Percentiles rank a stretch among this genome's conserved stretches.
phyloP scores from a whole-genome alignment of 1,140 invertebrate genomes.

The Zaprionus vittiger region DNA sequence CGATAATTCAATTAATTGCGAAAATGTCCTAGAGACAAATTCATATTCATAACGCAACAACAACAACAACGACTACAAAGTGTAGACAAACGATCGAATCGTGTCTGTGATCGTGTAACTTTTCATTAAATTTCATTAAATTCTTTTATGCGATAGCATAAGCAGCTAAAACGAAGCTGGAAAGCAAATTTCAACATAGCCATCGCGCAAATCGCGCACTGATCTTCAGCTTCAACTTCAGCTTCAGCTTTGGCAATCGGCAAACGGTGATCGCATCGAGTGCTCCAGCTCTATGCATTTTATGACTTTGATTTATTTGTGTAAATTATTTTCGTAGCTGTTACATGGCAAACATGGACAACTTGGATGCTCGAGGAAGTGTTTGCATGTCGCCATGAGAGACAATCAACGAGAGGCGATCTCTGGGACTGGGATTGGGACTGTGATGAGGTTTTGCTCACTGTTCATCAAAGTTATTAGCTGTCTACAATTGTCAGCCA shows the following conservation, averaged over 20 bases:
- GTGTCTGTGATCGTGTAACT: constrained; percentile 76
- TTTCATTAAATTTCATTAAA: constrained; percentile 83
- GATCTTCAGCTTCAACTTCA: constrained; percentile 38
- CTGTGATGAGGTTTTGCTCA: constrained; percentile 46
- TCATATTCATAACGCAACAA: constrained; percentile 71
- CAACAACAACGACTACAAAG: constrained; percentile 50
- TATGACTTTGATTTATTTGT: constrained; percentile 81
- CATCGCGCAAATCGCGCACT: constrained; percentile 20
- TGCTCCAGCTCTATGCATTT: constrained; percentile 59
- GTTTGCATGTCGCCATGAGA: constrained; percentile 53
- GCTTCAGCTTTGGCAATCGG: constrained; percentile 15
- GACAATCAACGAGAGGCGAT: constrained; percentile 47
- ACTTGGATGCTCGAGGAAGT: constrained; percentile 63
- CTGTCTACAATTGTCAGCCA: constrained; percentile 77
- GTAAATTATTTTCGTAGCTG: constrained; percentile 77
- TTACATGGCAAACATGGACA: constrained; percentile 61
- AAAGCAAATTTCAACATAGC: constrained; percentile 26
- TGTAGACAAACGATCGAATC: constrained; percentile 59
- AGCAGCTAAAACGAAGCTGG: constrained; percentile 28
- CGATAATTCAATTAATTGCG: constrained; percentile 83
- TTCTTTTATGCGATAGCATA: constrained; percentile 81
- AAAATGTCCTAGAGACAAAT: constrained; percentile 83
- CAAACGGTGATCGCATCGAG: constrained; percentile 5
- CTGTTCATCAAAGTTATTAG: constrained; percentile 73
- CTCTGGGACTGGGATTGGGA: constrained; percentile 19